Evolutionary conservation across 2,113 vertebrate genomes (phyloP).

Genomic region (Albula glossodonta): DNA sequence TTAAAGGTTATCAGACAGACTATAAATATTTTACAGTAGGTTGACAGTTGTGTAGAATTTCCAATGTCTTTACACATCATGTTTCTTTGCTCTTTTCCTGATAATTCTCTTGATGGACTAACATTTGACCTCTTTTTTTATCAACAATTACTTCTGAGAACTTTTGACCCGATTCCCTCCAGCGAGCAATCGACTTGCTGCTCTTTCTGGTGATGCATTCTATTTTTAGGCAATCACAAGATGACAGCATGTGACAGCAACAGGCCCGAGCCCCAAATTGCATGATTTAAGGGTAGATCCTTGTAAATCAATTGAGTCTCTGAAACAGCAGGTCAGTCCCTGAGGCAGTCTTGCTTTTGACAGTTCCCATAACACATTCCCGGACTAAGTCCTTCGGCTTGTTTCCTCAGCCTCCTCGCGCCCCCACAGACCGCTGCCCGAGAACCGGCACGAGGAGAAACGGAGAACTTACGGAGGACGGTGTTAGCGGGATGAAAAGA

Average conservation of each 20-base stretch:
- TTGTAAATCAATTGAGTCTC: slow-evolving; percentile 37
- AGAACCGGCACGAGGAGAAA: not conserved
- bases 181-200: slow-evolving; percentile 28
- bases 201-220: slow-evolving; percentile 38
- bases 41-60: not conserved
- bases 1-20: not conserved
- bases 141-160: slow-evolving; percentile 13
- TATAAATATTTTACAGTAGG: not conserved
- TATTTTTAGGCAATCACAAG: slow-evolving; percentile 47
- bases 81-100: slow-evolving; percentile 20
- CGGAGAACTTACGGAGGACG: not conserved
- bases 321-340: slow-evolving; percentile 21
- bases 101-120: slow-evolving; percentile 10
- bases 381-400: slow-evolving; percentile 20
- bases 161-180: slow-evolving; percentile 17
- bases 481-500: not conserved
- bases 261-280: slow-evolving; percentile 22
- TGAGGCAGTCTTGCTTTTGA: slow-evolving; percentile 23
- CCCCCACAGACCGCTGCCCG: not conserved
- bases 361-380: slow-evolving; percentile 17
- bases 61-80: slow-evolving; percentile 13
- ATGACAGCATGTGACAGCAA: slow-evolving; percentile 45
- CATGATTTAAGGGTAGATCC: slow-evolving; percentile 36
- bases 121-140: slow-evolving; percentile 21
- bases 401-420: not conserved